A percentile compares a stretch with the other conserved stretches of the same genome.
phyloP scores from a whole-genome alignment of 2,888 invertebrate species.

The Cephalotes varians region DNA sequence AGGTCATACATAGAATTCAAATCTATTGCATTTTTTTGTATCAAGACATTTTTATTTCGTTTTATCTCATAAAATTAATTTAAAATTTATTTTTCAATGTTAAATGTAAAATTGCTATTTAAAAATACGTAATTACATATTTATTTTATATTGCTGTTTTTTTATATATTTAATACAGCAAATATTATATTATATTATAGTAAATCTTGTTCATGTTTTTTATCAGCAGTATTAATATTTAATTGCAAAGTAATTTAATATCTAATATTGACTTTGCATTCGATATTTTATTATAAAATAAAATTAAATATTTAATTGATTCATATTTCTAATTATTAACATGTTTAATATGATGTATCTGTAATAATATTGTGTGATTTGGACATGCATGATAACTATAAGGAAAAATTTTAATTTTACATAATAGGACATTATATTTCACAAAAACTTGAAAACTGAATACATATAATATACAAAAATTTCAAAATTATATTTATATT shows the following conservation, averaged over 20 bases:
- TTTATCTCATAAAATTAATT: constrained; percentile 22
- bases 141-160: neutral
- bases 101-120: neutral
- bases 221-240: neutral
- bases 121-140: neutral
- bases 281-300: constrained; percentile 20
- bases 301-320: constrained; percentile 27
- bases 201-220: neutral
- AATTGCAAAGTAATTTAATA: constrained; percentile 24
- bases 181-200: too few relatives aligned
- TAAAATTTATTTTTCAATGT: neutral
- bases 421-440: neutral
- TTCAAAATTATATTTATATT: neutral
- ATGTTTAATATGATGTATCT: neutral
- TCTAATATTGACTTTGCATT: constrained; percentile 5
- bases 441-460: neutral
- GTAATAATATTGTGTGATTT: neutral
- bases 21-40: neutral
- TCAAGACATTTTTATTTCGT: neutral
- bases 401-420: neutral
- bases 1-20: neutral
- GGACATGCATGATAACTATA: neutral
- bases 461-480: neutral
- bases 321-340: neutral
- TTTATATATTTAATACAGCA: too few relatives aligned